Evolutionary conservation across 2,888 invertebrate species (phyloP), one percentile per base, ranked within the genome.

Genomic region (Drosophila antonietae): DNA sequence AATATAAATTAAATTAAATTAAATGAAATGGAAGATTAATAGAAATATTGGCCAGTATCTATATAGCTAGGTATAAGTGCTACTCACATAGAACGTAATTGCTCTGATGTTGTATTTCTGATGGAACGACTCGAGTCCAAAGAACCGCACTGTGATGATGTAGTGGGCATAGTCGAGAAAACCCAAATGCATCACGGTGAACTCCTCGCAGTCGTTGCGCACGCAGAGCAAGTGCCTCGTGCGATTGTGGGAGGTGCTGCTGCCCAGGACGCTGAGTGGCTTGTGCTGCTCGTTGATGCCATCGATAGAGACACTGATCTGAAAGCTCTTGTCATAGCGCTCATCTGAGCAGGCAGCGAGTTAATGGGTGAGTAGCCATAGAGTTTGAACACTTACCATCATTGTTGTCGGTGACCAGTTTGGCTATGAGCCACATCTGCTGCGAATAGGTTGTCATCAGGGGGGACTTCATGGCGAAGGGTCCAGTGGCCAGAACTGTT

Each of bases 351-450:
- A 41, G 8, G 28, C 7, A 41, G 41, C 41, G 18, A 28, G 39
- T 7, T 1, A n/a, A 7, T 35, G 20, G 14, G 33, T 33, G 41
- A 15, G n/a, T 18, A 12, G 3, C 12, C 12, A 18, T 3, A 3
- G 1, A 12, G 5, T 10, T 10, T 1, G 2, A 52, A 20, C 37
- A 76, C 89, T 68, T 93, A 97, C 97, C 97, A 90, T 97, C 97
- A 79, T 95, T 95, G 93, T 97, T 97, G 83, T 96, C 95, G 6
- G 97, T 97, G 41, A 96, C 94, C 88, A 98, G 94, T 91, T 97
- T 96, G 1, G 97, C 97, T 74, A 97, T 96, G 0, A 99, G 94
- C 98, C 99, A 99, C 68, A 99, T 93, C 90, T 99, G 98, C 91
- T 98, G 98, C 63, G 96, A 96, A 83, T 98, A 97, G 0, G 97